phyloP scores from a whole-genome alignment of 2,888 invertebrate species.

The Agrilus mali region DNA sequence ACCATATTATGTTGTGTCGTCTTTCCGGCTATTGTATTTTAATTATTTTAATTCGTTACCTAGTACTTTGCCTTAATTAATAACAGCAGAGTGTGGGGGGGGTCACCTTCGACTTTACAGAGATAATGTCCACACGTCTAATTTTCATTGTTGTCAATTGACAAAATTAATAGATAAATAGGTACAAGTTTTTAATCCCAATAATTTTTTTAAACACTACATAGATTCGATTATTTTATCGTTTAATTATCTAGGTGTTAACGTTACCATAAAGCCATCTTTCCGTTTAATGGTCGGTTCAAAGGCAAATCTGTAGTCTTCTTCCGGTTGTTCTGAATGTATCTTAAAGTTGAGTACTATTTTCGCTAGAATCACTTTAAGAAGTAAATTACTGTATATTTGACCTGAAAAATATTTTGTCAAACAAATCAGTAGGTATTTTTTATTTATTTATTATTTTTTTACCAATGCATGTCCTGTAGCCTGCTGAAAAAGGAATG shows the following conservation, averaged over 20 bases:
- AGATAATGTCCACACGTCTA: no score
- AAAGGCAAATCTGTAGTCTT: conserved; percentile 47
- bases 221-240: background rate
- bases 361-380: conserved; percentile 55
- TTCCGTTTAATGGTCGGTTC: conserved; percentile 56
- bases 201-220: no score
- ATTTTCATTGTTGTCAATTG: no score
- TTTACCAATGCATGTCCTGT: conserved; percentile 18
- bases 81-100: no score
- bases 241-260: conserved; percentile 10
- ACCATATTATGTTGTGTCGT: no score
- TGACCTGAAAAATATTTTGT: conserved; percentile 35
- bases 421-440: background rate
- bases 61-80: no score
- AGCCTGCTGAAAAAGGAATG: conserved; percentile 63
- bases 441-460: background rate
- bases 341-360: conserved; percentile 51
- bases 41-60: no score
- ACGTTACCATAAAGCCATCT: conserved; percentile 44
- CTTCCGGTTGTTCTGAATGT: conserved; percentile 43
- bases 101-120: no score
- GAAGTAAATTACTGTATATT: conserved; percentile 57
- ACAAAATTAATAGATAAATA: no score
- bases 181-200: no score
- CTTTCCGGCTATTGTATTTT: no score